These are phyloP conservation scores for Lepus oiostolus DNA, from an alignment of 2,797 vertebrate genomes.

Conservation along the genomic window DNA sequence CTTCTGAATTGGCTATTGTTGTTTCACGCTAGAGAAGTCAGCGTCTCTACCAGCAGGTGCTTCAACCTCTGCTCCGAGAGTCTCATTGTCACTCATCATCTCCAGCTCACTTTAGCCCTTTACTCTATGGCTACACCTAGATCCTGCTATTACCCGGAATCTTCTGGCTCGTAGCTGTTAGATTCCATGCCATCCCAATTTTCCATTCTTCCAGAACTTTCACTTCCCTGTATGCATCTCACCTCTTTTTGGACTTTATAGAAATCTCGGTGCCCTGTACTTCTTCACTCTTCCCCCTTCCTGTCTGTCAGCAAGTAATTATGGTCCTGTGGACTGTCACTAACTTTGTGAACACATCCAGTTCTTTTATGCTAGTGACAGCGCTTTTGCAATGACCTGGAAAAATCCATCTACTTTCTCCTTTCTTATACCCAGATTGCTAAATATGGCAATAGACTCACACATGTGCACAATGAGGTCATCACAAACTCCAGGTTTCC, in stretches of 20 bases:
- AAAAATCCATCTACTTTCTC: neutral
- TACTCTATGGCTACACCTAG: neutral
- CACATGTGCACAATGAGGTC: neutral
- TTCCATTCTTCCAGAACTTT: neutral
- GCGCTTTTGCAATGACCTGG: neutral
- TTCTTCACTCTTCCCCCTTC: neutral
- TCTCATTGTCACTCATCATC: neutral
- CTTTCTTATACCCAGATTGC: neutral
- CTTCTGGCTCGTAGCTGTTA: neutral
- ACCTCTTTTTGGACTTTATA: neutral
- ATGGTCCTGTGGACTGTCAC: neutral
- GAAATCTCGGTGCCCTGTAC: neutral
- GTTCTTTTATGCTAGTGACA: neutral
- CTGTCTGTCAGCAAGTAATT: neutral
- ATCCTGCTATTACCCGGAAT: neutral
- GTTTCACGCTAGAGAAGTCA: neutral
- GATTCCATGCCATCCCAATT: neutral
- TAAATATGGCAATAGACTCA: neutral
- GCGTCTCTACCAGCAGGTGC: neutral
- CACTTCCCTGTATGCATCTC: neutral
- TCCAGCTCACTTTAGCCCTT: neutral
- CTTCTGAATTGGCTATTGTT: neutral
- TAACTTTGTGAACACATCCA: neutral
- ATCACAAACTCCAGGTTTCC: neutral
- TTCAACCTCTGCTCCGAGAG: neutral